Conservation (phyloP, 2,797 vertebrate genomes). For the Sebastes melanostomus region DNA sequence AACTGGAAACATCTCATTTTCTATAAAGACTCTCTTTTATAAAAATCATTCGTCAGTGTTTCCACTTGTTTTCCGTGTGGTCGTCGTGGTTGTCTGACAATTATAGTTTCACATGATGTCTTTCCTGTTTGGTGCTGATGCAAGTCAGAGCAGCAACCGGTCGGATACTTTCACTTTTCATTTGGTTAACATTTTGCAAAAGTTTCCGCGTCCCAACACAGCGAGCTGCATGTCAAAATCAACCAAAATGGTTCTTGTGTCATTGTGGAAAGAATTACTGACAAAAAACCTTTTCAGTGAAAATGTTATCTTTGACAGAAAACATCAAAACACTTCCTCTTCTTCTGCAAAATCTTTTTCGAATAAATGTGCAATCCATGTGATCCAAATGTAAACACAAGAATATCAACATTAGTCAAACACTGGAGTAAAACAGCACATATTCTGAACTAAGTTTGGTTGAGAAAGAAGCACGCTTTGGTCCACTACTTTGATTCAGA, state of each 20-base stretch:
- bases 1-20: neutral
- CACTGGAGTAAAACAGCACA: neutral
- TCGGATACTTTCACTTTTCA: conserved; percentile 16
- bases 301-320: neutral
- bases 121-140: neutral
- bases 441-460: neutral
- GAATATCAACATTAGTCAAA: too few species aligned
- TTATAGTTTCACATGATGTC: neutral
- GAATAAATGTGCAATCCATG: neutral
- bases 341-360: neutral
- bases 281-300: neutral
- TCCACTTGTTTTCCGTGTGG: neutral
- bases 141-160: neutral
- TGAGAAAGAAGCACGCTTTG: neutral
- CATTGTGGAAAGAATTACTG: neutral
- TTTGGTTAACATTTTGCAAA: neutral
- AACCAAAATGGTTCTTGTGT: neutral
- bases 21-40: neutral
- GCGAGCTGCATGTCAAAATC: too few species aligned
- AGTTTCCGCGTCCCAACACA: too few species aligned
- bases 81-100: neutral
- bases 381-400: neutral
- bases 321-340: neutral
- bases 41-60: neutral
- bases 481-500: too few species aligned